phyloP scores from a whole-genome alignment of 2,797 vertebrate species.

The Amniataba percoides region DNA sequence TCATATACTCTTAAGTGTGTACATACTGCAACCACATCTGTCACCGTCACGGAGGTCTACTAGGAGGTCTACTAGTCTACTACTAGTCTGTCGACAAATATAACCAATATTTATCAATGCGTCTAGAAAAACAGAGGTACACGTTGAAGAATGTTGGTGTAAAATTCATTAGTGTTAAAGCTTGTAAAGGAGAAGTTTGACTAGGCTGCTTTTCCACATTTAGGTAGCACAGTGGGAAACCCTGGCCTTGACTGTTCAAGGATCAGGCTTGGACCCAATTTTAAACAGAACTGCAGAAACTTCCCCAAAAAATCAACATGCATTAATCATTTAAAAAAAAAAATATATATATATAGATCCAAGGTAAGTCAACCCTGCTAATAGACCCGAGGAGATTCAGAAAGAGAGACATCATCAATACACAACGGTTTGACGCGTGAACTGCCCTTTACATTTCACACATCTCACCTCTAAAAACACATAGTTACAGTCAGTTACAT shows the following conservation, averaged over 20 bases:
- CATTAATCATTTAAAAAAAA: background rate
- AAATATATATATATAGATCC: background rate
- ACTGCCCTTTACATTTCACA: background rate
- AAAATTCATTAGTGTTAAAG: background rate
- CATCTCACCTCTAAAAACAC: too few relatives aligned
- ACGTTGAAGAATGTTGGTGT: background rate
- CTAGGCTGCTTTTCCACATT: background rate
- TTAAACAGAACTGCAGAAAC: background rate
- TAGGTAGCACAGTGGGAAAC: background rate
- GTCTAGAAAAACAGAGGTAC: background rate
- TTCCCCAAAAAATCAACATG: background rate
- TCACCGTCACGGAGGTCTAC: slow-evolving; percentile 23
- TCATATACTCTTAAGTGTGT: background rate
- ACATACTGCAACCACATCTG: slow-evolving; percentile 19
- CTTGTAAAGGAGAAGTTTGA: background rate
- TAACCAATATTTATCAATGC: background rate
- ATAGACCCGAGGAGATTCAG: background rate
- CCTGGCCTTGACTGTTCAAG: background rate
- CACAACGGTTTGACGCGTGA: background rate
- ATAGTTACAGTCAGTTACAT: background rate
- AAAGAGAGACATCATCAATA: background rate
- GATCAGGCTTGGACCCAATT: background rate
- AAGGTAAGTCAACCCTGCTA: background rate
- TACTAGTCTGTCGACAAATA: background rate
- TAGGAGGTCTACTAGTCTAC: too few relatives aligned